These are phyloP conservation scores for Taeniopygia guttata DNA, from an alignment of 2,797 vertebrate genomes.

Conservation along the genomic window DNA sequence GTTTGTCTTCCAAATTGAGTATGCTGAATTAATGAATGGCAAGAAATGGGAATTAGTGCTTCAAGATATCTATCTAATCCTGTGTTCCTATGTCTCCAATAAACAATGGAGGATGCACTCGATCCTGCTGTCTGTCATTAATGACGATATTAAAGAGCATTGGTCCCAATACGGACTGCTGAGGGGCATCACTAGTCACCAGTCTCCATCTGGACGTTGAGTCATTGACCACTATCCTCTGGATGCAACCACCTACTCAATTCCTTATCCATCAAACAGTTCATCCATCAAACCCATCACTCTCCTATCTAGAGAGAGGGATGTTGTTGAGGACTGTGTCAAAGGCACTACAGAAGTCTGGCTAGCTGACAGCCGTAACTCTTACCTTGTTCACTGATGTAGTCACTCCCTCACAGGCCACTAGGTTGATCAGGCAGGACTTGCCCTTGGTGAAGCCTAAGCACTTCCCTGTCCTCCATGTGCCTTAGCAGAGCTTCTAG, in stretches of 20 bases:
- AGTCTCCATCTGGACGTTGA: not conserved
- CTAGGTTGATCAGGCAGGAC: not conserved
- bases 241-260: not conserved
- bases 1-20: not conserved
- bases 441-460: not conserved
- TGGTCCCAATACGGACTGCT: accelerated
- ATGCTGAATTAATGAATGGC: not conserved
- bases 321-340: too few relatives aligned
- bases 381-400: not conserved
- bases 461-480: not conserved
- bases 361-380: accelerated
- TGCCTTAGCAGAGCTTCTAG: not conserved
- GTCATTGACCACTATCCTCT: not conserved
- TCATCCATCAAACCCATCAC: not conserved
- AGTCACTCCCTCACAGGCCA: not conserved
- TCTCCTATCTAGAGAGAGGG: not conserved
- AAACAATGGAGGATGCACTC: not conserved
- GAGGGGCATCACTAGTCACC: not conserved
- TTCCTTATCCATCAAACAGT: not conserved
- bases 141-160: not conserved
- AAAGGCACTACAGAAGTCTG: not conserved
- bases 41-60: not conserved
- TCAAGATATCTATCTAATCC: not conserved
- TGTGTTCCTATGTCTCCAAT: not conserved
- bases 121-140: not conserved